These are phyloP conservation scores for Myanophis thanlyinensis DNA, from an alignment of 2,113 vertebrate species.

Conservation along the genomic window DNA sequence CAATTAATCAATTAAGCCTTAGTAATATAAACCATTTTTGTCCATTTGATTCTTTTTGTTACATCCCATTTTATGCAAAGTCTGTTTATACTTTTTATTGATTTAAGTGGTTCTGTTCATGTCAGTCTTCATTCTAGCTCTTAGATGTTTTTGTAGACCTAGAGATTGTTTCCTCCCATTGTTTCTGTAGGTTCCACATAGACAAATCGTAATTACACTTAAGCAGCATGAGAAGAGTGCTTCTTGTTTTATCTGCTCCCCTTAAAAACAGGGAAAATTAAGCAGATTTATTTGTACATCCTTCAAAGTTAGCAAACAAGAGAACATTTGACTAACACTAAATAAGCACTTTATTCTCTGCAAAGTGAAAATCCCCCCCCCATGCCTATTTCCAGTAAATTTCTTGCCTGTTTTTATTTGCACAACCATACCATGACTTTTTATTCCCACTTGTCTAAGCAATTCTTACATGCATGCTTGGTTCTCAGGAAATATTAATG, in stretches of 20 bases:
- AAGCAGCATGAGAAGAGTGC: not conserved
- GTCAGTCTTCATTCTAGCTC: not conserved
- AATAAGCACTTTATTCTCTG: not conserved
- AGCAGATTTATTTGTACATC: not conserved
- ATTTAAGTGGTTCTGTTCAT: not conserved
- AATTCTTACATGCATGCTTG: not conserved
- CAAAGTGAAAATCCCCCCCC: not conserved
- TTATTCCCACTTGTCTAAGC: not conserved
- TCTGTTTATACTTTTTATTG: not conserved
- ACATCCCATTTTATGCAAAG: not conserved
- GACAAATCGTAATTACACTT: not conserved
- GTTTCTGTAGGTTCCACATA: not conserved
- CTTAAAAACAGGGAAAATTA: not conserved
- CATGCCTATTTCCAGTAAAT: not conserved
- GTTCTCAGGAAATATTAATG: not conserved
- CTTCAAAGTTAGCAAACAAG: not conserved
- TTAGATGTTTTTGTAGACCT: not conserved
- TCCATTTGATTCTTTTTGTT: not conserved
- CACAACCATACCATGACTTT: not conserved
- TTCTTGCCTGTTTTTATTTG: not conserved
- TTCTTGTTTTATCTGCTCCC: not conserved
- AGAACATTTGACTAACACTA: not conserved
- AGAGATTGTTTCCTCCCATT: not conserved
- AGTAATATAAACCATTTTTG: not conserved
- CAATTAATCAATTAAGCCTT: not conserved